These are phyloP conservation scores for Cyprinodon tularosa DNA, from an alignment of 2,113 vertebrate species.

Conservation along the genomic window DNA sequence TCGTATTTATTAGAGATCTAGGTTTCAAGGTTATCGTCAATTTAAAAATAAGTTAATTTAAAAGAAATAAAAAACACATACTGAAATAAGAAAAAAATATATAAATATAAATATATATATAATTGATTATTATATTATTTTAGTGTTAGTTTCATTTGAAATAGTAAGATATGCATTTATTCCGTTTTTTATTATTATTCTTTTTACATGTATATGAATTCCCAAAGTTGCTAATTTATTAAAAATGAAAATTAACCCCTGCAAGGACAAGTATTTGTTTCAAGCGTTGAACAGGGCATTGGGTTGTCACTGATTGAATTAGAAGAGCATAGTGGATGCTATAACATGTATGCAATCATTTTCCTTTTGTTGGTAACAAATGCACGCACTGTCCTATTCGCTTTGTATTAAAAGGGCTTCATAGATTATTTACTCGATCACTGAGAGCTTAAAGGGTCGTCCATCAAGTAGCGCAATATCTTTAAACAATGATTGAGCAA, in stretches of 20 bases:
- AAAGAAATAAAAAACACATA: too few relatives aligned
- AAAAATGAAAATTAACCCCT: neutral
- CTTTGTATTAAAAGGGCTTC: neutral
- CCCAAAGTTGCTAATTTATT: neutral
- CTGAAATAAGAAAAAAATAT: too few relatives aligned
- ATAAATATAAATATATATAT: too few relatives aligned
- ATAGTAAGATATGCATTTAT: too few relatives aligned
- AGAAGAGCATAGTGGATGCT: too few relatives aligned
- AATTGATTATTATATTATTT: too few relatives aligned
- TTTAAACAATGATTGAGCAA: neutral
- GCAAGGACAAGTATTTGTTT: neutral
- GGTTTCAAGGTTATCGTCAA: neutral
- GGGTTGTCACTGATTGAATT: too few relatives aligned
- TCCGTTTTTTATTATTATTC: too few relatives aligned
- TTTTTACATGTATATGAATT: too few relatives aligned
- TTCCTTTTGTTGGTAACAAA: neutral
- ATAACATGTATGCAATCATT: too few relatives aligned
- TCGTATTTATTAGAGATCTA: neutral
- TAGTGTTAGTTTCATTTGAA: too few relatives aligned
- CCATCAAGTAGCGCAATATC: neutral
- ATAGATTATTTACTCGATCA: neutral
- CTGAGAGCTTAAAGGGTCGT: neutral
- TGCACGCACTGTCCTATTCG: neutral
- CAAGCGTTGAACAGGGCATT: neutral
- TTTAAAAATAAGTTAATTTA: neutral